Evolutionary conservation across 2,888 invertebrate species (phyloP).

Genomic region (Nemoura dubitans): DNA sequence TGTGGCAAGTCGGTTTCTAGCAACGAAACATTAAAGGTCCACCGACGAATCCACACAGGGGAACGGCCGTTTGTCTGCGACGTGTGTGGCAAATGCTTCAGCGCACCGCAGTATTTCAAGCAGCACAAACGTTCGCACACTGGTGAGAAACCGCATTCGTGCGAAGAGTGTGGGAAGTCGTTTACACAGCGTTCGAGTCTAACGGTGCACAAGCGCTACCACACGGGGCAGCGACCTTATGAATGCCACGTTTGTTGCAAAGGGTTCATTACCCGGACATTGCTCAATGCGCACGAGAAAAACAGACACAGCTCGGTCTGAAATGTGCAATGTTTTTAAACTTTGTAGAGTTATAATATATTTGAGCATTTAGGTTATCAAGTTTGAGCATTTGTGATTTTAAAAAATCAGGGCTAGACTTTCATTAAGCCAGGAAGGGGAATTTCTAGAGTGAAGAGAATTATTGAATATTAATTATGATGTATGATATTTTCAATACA

Average conservation of each 20-base stretch:
- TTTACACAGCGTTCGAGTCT: slow-evolving; percentile 60
- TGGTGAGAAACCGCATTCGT: slow-evolving; percentile 65
- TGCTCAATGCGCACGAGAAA: slow-evolving; percentile 26
- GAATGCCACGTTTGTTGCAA: slow-evolving; percentile 59
- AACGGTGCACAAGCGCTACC: slow-evolving; percentile 60
- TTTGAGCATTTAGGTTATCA: too few relatives aligned
- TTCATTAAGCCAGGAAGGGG: too few relatives aligned
- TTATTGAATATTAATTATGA: too few relatives aligned
- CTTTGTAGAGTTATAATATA: too few relatives aligned
- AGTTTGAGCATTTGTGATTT: too few relatives aligned
- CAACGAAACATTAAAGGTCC: slow-evolving; percentile 61
- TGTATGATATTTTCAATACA: slow-evolving; percentile 5
- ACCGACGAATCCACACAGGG: slow-evolving; percentile 64
- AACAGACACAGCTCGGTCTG: neutral
- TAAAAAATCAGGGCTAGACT: neutral
- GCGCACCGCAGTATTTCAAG: slow-evolving; percentile 60
- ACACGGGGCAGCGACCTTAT: slow-evolving; percentile 60
- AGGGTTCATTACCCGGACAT: slow-evolving; percentile 57
- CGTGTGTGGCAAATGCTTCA: slow-evolving; percentile 65
- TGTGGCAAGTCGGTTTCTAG: slow-evolving; percentile 58
- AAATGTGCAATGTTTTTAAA: neutral
- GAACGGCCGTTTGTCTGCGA: slow-evolving; percentile 64
- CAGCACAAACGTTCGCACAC: slow-evolving; percentile 62
- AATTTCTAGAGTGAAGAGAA: too few relatives aligned
- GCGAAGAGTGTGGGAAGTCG: slow-evolving; percentile 62